These are phyloP conservation scores for Aleiodes sp. DNA, from an alignment of 1,140 invertebrate genomes.

Conservation along the genomic window DNA sequence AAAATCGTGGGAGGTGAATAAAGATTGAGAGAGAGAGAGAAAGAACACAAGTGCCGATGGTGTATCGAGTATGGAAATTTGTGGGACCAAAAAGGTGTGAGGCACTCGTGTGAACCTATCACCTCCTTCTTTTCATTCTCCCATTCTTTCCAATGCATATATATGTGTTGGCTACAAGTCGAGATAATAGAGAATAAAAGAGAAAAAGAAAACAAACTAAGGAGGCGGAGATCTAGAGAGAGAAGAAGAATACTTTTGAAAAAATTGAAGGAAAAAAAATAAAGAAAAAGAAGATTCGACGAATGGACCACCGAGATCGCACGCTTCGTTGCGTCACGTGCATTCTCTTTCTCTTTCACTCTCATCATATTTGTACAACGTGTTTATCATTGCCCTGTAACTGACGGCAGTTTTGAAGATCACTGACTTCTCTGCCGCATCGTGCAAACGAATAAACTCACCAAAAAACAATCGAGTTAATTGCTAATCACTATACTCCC, in stretches of 20 bases:
- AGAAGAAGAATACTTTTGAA: not conserved
- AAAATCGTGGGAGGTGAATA: conserved; percentile 21
- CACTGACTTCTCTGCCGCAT: conserved; percentile 34
- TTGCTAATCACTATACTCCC: conserved; percentile 48
- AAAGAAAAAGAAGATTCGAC: conserved; percentile 13
- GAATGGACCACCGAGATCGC: conserved; percentile 34
- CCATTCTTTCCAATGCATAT: not conserved
- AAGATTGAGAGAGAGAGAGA: conserved; percentile 6
- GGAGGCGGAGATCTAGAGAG: conserved; percentile 8
- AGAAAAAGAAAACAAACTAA: conserved; percentile 18
- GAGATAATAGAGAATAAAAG: conserved; percentile 30
- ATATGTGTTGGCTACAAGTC: conserved; percentile 21
- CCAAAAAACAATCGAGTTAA: conserved; percentile 37
- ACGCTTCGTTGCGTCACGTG: conserved; percentile 31
- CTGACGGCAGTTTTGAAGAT: conserved; percentile 11
- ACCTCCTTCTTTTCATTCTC: not conserved
- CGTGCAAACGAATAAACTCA: conserved; percentile 41
- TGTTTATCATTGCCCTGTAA: conserved; percentile 10
- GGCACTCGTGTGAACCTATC: conserved; percentile 26
- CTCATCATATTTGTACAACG: conserved; percentile 1
- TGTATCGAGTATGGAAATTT: conserved; percentile 35
- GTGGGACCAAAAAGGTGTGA: conserved; percentile 27
- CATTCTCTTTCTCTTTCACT: not conserved
- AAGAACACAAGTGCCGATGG: conserved; percentile 24
- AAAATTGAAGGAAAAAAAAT: not conserved